phyloP scores from a whole-genome alignment of 2,113 vertebrate genomes.

The Mesocricetus auratus region DNA sequence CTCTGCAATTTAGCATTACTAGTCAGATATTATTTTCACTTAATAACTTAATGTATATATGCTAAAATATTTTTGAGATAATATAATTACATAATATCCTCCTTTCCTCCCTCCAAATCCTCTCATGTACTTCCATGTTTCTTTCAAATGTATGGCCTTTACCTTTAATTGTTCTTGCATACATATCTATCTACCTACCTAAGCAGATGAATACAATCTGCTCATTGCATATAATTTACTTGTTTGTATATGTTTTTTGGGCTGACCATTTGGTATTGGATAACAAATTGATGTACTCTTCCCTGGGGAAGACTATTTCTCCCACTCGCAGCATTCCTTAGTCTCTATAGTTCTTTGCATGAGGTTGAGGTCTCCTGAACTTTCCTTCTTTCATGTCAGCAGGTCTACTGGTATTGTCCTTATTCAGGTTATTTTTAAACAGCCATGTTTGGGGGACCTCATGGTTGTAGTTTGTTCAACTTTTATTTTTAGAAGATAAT shows the following conservation, averaged over 20 bases:
- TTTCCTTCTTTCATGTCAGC: background rate
- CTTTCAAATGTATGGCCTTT: background rate
- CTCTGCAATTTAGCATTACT: background rate
- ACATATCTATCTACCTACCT: background rate
- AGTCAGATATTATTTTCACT: background rate
- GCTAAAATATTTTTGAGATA: background rate
- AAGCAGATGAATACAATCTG: background rate
- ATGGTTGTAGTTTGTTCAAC: background rate
- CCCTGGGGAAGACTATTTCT: background rate
- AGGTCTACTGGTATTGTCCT: too few species aligned
- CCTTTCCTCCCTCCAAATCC: background rate
- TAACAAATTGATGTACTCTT: background rate
- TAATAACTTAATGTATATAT: background rate
- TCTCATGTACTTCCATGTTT: background rate
- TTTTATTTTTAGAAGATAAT: background rate
- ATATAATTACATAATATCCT: background rate
- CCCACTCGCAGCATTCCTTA: background rate
- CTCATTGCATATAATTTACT: background rate
- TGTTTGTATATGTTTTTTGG: background rate
- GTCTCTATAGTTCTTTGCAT: background rate
- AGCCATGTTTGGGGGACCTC: background rate
- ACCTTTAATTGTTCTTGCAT: background rate
- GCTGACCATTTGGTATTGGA: background rate
- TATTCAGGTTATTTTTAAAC: background rate
- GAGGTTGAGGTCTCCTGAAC: background rate